Conservation (phyloP, 2,113 vertebrate genomes). For the Gopherus evgoodei region DNA sequence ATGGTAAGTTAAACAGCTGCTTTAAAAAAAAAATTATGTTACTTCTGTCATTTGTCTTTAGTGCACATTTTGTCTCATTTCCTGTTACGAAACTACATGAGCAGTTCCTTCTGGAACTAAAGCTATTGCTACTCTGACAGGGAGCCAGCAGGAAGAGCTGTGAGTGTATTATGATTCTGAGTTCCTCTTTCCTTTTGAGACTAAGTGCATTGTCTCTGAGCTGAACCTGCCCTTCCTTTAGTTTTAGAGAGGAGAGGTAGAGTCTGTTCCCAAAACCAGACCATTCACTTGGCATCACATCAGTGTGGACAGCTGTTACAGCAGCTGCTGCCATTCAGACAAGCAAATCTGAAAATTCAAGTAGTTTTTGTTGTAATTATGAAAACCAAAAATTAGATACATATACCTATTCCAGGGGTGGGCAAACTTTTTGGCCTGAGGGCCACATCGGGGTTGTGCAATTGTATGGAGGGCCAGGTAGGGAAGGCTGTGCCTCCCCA, state of each 20-base stretch:
- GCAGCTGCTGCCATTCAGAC: background rate
- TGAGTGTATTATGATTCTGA: background rate
- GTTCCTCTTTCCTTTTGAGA: background rate
- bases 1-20: conserved; percentile 87
- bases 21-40: background rate
- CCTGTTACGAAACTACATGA: background rate
- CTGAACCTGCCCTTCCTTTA: background rate
- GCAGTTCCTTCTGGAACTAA: conserved; percentile 13
- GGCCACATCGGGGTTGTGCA: no score
- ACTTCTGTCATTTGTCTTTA: background rate
- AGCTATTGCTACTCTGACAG: background rate
- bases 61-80: background rate
- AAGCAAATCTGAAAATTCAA: background rate
- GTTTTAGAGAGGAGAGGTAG: background rate
- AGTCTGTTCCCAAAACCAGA: background rate
- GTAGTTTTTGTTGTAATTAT: background rate
- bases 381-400: background rate
- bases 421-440: no score
- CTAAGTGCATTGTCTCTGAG: background rate
- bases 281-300: background rate
- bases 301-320: background rate
- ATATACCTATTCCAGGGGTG: background rate
- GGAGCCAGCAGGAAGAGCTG: background rate
- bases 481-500: no score
- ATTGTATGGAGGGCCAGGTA: no score